phyloP scores from a whole-genome alignment of 2,888 invertebrate genomes.

The Deroplatys truncata region DNA sequence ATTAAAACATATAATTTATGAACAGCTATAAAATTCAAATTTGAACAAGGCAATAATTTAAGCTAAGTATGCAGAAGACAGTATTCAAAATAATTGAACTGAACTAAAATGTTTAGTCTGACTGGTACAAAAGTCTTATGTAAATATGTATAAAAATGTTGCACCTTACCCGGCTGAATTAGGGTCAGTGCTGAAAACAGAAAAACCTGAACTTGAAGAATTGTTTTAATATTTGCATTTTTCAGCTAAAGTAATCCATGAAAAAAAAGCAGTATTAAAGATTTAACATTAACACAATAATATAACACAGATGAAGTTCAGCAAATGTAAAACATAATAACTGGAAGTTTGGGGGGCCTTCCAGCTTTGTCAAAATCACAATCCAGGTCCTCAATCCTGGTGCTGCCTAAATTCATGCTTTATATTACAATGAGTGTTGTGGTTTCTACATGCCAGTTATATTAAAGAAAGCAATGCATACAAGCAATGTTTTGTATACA shows the following conservation, averaged over 20 bases:
- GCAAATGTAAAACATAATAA: background rate
- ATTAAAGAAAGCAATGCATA: background rate
- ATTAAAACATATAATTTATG: background rate
- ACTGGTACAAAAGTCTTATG: background rate
- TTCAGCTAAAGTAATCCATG: background rate
- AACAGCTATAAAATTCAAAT: background rate
- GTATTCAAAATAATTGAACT: background rate
- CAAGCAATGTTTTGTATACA: background rate
- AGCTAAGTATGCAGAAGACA: background rate
- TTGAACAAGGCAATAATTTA: background rate
- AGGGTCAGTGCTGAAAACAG: background rate
- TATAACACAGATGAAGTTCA: background rate
- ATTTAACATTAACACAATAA: background rate
- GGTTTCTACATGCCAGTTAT: background rate
- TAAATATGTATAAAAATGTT: background rate
- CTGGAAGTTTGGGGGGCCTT: background rate
- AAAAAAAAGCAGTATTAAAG: background rate
- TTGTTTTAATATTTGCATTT: background rate
- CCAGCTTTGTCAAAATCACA: slow-evolving; percentile 1
- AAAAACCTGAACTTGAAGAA: background rate
- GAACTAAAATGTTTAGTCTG: background rate
- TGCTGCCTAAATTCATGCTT: background rate
- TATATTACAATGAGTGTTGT: background rate
- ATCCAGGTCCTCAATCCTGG: background rate
- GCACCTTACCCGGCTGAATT: background rate